Base-by-base conservation (phyloP, 2,113 vertebrate species). In the Atrichornis clamosus region DNA sequence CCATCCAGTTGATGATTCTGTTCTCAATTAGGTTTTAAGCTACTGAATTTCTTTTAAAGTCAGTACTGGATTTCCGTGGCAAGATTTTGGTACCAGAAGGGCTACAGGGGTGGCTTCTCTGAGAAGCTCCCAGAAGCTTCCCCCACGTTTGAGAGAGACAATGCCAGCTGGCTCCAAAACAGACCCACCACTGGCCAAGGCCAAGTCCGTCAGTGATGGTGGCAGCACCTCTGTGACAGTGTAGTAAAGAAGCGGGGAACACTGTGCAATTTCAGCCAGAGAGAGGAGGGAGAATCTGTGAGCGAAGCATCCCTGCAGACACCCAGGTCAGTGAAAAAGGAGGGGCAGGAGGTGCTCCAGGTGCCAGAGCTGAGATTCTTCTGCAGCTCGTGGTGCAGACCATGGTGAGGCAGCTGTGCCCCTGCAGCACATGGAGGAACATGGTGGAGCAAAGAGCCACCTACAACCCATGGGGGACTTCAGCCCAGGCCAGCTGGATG, bases 201-300 rank as follows among this genome's bases (percentile, higher is more conserved):
- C 47, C 0, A 0, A 78, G 37, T 33, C 28, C 53, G 46, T 17
- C 37, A 91, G 65, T 2, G 1, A 83, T 0, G 7, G 59, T 33
- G 50, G 59, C 1, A 58, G 33, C 2, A 11, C 65, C 65, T 83
- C 12, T 62, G 26, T 1, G 6, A 15, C 6, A 21, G 11, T 2
- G 3, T 6, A 16, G 7, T 26, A 42, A 44, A 67, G 46, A 60
- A 49, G 7, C 11, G 35, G 19, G 4, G 3, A n/a, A 84, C 44
- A 15, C 4, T 24, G 2, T 15, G 21, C n/a, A 15, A 30, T 19
- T 44, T 50, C 46, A 88, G 41, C 27, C 11, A 23, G 41, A 78
- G 33, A 2, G 33, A 62, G 30, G 17, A 46, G 16, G 35, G 33
- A 58, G 18, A 63, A 8, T 4, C 41, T 22, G 30, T 17, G 28